Conservation (phyloP, 2,113 vertebrate species). For the Danionella cerebrum region DNA sequence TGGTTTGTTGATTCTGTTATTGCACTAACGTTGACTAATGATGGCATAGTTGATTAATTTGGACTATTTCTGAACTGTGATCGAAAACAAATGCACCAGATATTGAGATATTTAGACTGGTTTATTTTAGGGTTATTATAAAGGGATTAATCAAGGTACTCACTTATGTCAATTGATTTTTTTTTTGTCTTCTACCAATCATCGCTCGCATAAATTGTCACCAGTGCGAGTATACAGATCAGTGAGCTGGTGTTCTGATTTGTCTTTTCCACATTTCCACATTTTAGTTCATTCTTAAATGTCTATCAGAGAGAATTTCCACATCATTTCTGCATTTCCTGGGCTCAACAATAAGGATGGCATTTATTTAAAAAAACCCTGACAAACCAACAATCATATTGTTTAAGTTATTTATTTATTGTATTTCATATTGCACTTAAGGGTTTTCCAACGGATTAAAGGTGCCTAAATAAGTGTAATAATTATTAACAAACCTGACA, state of each 20-base stretch:
- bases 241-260: neutral
- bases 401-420: too few relatives aligned
- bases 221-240: neutral
- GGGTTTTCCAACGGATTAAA: too few relatives aligned
- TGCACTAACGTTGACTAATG: neutral
- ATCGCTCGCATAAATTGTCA: neutral
- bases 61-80: neutral
- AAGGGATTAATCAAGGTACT: neutral
- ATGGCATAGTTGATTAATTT: conserved; percentile 3
- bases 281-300: neutral
- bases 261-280: conserved; percentile 2
- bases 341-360: conserved; percentile 6
- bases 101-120: neutral
- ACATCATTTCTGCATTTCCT: conserved; percentile 32
- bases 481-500: too few relatives aligned
- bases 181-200: neutral
- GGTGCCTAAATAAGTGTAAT: too few relatives aligned
- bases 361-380: too few relatives aligned
- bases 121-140: neutral
- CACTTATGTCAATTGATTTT: neutral
- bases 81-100: neutral
- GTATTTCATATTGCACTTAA: too few relatives aligned
- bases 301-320: conserved; percentile 8
- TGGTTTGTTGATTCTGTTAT: neutral
- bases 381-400: too few relatives aligned